Evolutionary conservation across 2,797 vertebrate species (phyloP).

Genomic region (Falco novaeseelandiae): DNA sequence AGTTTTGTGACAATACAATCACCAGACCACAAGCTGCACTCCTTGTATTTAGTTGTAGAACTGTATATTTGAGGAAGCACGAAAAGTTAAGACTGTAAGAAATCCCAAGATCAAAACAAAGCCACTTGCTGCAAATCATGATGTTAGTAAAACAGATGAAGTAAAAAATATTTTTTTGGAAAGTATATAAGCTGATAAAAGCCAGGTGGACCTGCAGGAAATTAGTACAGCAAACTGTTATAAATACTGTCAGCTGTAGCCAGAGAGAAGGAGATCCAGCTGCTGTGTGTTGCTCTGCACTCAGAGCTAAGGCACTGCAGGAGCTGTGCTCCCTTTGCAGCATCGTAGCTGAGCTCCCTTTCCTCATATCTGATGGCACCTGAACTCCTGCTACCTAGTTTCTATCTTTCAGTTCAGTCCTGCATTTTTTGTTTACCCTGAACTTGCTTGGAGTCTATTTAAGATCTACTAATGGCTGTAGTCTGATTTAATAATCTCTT

Average conservation of each 20-base stretch:
- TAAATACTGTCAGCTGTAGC: neutral
- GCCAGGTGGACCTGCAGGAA: neutral
- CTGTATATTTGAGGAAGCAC: constrained; percentile 4
- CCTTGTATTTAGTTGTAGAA: neutral
- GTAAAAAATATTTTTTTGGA: neutral
- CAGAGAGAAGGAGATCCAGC: neutral
- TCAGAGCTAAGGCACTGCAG: neutral
- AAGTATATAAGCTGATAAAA: constrained; percentile 10
- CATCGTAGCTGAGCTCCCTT: neutral
- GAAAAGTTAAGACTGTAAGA: constrained; percentile 12
- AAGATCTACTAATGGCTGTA: neutral
- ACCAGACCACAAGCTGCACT: neutral
- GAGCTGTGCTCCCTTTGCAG: neutral
- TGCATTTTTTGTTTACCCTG: neutral
- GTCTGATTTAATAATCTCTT: neutral
- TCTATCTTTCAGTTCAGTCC: neutral
- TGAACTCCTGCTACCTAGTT: neutral
- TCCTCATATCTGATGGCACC: neutral
- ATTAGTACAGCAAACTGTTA: neutral
- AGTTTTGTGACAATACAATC: neutral
- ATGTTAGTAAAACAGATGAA: neutral
- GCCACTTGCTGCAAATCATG: constrained; percentile 2
- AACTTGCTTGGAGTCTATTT: neutral
- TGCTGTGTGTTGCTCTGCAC: neutral
- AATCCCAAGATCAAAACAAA: constrained; percentile 43